phyloP scores from a whole-genome alignment of 30 jellyfish, hydroid and myxozoan species.

The Cassiopea xamachana region DNA sequence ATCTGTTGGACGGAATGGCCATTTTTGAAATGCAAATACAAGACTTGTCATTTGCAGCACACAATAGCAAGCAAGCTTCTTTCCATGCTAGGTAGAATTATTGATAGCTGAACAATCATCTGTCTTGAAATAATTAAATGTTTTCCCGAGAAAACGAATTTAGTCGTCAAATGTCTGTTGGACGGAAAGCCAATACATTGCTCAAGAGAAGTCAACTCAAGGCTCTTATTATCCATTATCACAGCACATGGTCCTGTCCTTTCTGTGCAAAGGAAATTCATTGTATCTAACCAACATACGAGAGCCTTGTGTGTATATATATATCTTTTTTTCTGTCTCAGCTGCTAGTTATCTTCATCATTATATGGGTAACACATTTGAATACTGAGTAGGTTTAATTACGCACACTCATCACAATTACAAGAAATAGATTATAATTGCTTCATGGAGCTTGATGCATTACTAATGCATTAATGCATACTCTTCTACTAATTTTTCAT shows the following conservation, averaged over 20 bases:
- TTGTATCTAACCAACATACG: background rate
- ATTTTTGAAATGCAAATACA: background rate
- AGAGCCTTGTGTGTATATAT: too few relatives aligned
- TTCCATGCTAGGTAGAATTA: constrained; percentile 4
- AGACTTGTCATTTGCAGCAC: constrained; percentile 2
- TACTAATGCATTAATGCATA: too few relatives aligned
- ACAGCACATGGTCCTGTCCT: constrained; percentile 1
- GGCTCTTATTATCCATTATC: constrained; percentile 4
- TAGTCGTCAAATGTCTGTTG: constrained; percentile 8
- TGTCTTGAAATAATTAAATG: background rate
- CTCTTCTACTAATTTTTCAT: too few relatives aligned
- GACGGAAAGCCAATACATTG: constrained; percentile 25
- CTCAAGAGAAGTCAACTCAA: background rate
- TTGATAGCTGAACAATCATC: background rate
- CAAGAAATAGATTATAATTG: too few relatives aligned
- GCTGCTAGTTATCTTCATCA: too few relatives aligned
- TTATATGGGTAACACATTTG: too few relatives aligned
- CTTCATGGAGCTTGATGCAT: too few relatives aligned
- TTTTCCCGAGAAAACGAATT: constrained; percentile 4
- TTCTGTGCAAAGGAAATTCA: background rate
- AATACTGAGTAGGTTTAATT: too few relatives aligned
- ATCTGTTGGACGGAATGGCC: too few relatives aligned
- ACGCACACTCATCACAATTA: too few relatives aligned
- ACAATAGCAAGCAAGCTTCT: constrained; percentile 4
- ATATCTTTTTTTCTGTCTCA: too few relatives aligned